phyloP scores from a whole-genome alignment of 2,888 invertebrate genomes.

The Marasmarcha lunaedactyla region DNA sequence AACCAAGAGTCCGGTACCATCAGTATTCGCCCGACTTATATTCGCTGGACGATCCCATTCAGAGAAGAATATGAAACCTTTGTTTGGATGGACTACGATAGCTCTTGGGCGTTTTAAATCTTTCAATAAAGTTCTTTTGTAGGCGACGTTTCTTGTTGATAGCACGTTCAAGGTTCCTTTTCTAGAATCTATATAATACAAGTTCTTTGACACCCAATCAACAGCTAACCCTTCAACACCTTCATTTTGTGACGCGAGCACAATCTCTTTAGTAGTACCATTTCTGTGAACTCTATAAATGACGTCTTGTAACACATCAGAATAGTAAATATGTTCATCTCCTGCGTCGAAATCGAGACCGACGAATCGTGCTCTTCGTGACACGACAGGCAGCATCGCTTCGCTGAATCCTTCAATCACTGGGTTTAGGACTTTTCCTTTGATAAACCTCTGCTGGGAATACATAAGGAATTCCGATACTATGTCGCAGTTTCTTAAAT shows the following conservation, averaged over 20 bases:
- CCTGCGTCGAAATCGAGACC: slow-evolving; percentile 94
- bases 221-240: slow-evolving; percentile 96
- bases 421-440: slow-evolving; percentile 90
- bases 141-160: slow-evolving; percentile 86
- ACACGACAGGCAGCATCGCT: slow-evolving; percentile 94
- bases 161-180: slow-evolving; percentile 95
- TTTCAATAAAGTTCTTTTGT: slow-evolving; percentile 84
- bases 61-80: slow-evolving; percentile 93
- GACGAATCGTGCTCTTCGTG: slow-evolving; percentile 91
- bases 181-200: slow-evolving; percentile 95
- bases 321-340: slow-evolving; percentile 94
- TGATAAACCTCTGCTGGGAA: slow-evolving; percentile 94
- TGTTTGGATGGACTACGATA: slow-evolving; percentile 96
- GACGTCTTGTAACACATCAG: slow-evolving; percentile 95
- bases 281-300: slow-evolving; percentile 87
- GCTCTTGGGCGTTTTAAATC: slow-evolving; percentile 94
- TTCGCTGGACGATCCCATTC: slow-evolving; percentile 98
- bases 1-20: slow-evolving; percentile 87
- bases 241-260: slow-evolving; percentile 95
- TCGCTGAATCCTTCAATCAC: slow-evolving; percentile 93
- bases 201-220: slow-evolving; percentile 95
- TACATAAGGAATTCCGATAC: slow-evolving; percentile 94
- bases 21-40: slow-evolving; percentile 91
- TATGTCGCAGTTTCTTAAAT: slow-evolving; percentile 82
- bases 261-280: slow-evolving; percentile 86